phyloP scores from a whole-genome alignment of 2,113 vertebrate genomes.

The Psammodynastes pulverulentus region DNA sequence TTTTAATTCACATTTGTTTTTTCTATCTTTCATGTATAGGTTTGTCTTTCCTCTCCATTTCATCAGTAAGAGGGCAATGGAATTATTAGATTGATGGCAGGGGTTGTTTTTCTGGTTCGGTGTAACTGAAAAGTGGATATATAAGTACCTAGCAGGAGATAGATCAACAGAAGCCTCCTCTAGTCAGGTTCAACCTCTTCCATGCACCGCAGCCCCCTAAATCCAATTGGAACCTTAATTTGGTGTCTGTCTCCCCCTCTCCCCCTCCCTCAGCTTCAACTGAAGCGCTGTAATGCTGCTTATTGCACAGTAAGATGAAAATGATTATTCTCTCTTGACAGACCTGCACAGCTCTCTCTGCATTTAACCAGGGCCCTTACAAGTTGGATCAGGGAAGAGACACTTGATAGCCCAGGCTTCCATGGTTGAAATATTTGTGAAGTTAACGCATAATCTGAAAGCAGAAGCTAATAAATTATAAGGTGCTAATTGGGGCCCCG shows the following conservation, averaged over 20 bases:
- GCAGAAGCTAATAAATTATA: slow-evolving; percentile 86
- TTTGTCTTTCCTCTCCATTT: background rate
- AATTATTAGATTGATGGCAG: background rate
- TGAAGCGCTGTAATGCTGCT: slow-evolving; percentile 25
- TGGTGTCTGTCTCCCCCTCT: background rate
- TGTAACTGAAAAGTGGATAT: slow-evolving; percentile 30
- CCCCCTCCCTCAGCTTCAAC: background rate
- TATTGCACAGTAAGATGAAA: slow-evolving; percentile 57
- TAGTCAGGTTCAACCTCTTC: background rate
- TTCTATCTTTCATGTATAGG: background rate
- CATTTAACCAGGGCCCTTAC: slow-evolving; percentile 65
- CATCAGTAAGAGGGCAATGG: slow-evolving; percentile 21
- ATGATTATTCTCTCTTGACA: slow-evolving; percentile 73
- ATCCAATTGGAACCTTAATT: slow-evolving; percentile 25
- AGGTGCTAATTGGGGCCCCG: slow-evolving; percentile 82
- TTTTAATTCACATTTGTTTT: background rate
- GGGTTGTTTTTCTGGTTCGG: slow-evolving; percentile 12
- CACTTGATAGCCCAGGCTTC: slow-evolving; percentile 81
- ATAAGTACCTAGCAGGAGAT: slow-evolving; percentile 1
- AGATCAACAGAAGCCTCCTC: slow-evolving; percentile 21
- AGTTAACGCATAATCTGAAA: slow-evolving; percentile 87
- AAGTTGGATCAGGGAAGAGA: slow-evolving; percentile 75
- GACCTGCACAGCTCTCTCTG: slow-evolving; percentile 67
- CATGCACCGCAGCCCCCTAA: rapidly evolving
- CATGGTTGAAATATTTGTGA: slow-evolving; percentile 84